Evolutionary conservation across 2,113 vertebrate species (phyloP), one percentile per base, ranked within the genome.

Genomic region (Thermophis baileyi): DNA sequence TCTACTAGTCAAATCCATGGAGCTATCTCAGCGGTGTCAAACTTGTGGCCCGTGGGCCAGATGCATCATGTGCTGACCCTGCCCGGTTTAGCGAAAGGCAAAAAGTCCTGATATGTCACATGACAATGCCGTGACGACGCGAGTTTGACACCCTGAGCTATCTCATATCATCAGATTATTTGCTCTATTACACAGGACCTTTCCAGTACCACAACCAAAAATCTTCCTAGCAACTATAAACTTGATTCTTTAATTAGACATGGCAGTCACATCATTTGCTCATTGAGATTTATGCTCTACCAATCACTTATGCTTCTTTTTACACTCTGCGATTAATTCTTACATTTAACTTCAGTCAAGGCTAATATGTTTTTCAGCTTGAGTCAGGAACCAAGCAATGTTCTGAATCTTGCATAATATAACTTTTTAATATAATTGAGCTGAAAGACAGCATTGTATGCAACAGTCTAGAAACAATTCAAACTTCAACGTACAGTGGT

Each of bases 111-210:
- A 47, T 47, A 8, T 1, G 47, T 47, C 47, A 47, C 47, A 1
- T 47, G 47, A 47, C 6, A 7, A 1, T 1, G 47, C 47, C 7
- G 1, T 47, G 5, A 47, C 1, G 47, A 6, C 47, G 1, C 1
- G 1, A 6, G 47, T 47, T 47, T 47, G 47, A 47, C 7, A 47
- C 7, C 47, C 1, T 47, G 10, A 87, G 27, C 16, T 87, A 40
- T 1, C 51, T 54, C 51, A 30, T 91, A 63, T 9, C 2, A 30
- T n/a, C 47, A 60, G 54, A 49, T 30, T 25, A 60, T 49, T 87
- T 81, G 69, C 6, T 81, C 16, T 40, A 40, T 40, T 40, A 20
- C 14, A 40, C n/a, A 81, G n/a, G 16, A 40, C n/a, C 69, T 81
- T 81, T 40, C 69, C 69, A 81, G 16, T 18, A 18, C 16, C 69